phyloP scores from a whole-genome alignment of 2,113 vertebrate species.

The Archilochus colubris region DNA sequence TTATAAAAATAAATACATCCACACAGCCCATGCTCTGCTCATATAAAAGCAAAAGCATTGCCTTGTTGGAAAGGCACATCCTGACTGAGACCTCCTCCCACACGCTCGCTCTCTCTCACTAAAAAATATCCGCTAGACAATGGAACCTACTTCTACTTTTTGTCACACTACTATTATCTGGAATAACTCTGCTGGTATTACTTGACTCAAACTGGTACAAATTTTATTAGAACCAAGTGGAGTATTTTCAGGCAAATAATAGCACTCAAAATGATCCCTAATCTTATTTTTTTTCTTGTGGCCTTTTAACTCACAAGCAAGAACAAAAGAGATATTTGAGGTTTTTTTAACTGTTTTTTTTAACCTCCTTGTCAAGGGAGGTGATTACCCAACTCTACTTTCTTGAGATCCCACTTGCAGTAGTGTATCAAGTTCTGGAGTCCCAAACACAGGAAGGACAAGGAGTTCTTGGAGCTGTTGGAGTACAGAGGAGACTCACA shows the following conservation, averaged over 20 bases:
- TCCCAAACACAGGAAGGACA: too few species aligned
- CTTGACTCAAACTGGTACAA: neutral
- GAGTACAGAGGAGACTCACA: too few species aligned
- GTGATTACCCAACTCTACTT: too few species aligned
- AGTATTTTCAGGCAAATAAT: constrained; percentile 31
- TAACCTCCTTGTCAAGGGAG: too few species aligned
- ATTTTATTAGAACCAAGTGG: neutral
- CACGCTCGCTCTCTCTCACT: neutral
- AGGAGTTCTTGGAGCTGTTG: too few species aligned
- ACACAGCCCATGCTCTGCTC: neutral
- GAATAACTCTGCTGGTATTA: neutral
- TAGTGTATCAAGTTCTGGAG: too few species aligned
- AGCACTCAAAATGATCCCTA: neutral
- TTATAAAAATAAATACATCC: neutral
- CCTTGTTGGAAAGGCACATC: neutral
- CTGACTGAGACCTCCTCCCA: neutral
- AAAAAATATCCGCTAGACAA: neutral
- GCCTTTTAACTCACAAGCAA: neutral
- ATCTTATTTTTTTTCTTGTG: neutral
- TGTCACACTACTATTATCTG: neutral
- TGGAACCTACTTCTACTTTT: neutral
- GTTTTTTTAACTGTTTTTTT: neutral
- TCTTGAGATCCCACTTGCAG: too few species aligned
- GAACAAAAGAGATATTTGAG: neutral
- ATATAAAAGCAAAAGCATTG: neutral